phyloP scores from a whole-genome alignment of 2,113 vertebrate genomes.

The Thunnus maccoyii region DNA sequence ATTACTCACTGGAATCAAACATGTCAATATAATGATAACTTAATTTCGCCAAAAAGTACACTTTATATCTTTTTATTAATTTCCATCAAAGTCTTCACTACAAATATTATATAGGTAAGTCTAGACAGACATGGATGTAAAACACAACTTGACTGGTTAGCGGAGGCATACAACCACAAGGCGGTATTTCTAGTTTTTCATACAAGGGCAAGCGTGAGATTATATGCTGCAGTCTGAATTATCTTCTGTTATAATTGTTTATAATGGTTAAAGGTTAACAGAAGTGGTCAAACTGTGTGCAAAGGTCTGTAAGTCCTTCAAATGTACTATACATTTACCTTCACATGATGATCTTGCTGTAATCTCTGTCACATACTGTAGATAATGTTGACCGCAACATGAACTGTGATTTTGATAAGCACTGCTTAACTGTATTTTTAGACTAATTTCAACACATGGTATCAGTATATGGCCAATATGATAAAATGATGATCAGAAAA shows the following conservation, averaged over 20 bases:
- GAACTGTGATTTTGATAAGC: constrained; percentile 31
- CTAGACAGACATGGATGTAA: too few relatives aligned
- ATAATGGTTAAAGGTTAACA: constrained; percentile 80
- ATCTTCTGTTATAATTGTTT: constrained; percentile 71
- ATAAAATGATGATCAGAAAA: neutral
- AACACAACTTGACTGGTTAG: too few relatives aligned
- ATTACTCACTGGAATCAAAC: too few relatives aligned
- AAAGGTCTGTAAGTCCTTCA: constrained; percentile 73
- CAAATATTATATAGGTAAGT: too few relatives aligned
- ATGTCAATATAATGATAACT: too few relatives aligned
- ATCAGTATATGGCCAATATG: neutral
- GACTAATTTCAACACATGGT: neutral
- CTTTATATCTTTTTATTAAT: too few relatives aligned
- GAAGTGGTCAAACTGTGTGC: constrained; percentile 61
- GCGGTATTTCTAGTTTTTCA: neutral
- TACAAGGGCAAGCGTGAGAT: constrained; percentile 20
- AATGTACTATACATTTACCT: constrained; percentile 50
- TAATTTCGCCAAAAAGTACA: too few relatives aligned
- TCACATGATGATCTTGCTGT: constrained; percentile 35
- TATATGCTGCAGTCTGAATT: constrained; percentile 56
- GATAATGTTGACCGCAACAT: constrained; percentile 16
- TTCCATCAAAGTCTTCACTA: too few relatives aligned
- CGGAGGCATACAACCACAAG: too few relatives aligned
- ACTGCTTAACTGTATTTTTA: neutral
- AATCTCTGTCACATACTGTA: constrained; percentile 50